Conservation (phyloP, 2,888 invertebrate species). For the Drosophila macrospina region DNA sequence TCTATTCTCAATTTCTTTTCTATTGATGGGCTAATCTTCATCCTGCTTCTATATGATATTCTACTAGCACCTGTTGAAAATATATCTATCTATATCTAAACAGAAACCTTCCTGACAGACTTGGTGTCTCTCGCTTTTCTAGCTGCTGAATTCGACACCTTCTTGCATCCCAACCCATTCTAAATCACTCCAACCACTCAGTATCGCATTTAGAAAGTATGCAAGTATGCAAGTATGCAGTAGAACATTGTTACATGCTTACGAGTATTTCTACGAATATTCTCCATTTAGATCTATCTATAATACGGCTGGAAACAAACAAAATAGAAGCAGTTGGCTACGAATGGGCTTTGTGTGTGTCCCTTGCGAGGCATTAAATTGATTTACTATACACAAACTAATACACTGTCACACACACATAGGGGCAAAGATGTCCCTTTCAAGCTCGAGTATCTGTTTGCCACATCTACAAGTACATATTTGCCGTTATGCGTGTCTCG, state of each 20-base stretch:
- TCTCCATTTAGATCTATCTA: conserved; percentile 11
- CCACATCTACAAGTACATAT: conserved; percentile 35
- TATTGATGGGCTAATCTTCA: too few relatives aligned
- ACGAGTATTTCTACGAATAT: background rate
- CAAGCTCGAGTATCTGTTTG: conserved; percentile 36
- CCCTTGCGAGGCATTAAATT: conserved; percentile 72
- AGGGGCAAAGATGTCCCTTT: conserved; percentile 26
- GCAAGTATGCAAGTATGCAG: too few relatives aligned
- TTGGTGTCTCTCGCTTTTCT: too few relatives aligned
- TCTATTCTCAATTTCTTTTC: too few relatives aligned
- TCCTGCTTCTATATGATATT: too few relatives aligned
- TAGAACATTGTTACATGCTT: background rate
- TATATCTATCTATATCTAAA: too few relatives aligned
- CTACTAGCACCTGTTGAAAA: too few relatives aligned
- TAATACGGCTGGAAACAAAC: conserved; percentile 7
- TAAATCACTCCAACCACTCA: too few relatives aligned
- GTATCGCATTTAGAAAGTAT: too few relatives aligned
- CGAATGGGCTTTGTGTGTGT: conserved; percentile 33
- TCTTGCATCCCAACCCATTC: too few relatives aligned
- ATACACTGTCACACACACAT: conserved; percentile 46
- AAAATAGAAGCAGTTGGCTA: conserved; percentile 29
- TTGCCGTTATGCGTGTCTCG: background rate
- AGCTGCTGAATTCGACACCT: too few relatives aligned
- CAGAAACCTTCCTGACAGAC: too few relatives aligned
- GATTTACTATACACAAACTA: conserved; percentile 70